Percentiles rank a stretch among this genome's conserved stretches.
Evolutionary conservation across 1,140 invertebrate genomes (phyloP).

Genomic region (Trypoxylus dichotomus): DNA sequence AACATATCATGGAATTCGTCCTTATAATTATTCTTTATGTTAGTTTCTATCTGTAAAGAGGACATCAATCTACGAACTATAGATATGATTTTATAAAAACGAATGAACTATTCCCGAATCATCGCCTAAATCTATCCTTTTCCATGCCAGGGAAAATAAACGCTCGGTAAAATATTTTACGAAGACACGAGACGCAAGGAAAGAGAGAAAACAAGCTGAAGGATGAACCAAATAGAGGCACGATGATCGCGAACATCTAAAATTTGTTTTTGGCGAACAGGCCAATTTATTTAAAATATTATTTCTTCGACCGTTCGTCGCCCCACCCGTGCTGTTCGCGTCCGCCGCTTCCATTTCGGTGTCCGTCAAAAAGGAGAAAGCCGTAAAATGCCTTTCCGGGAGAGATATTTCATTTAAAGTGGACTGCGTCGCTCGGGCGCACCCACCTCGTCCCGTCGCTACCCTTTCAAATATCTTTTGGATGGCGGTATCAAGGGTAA

Average conservation of each 20-base stretch:
- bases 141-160: too few species aligned
- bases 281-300: constrained; percentile 20
- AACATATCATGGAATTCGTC: too few species aligned
- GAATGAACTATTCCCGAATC: too few species aligned
- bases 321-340: background rate
- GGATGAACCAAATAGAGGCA: background rate
- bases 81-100: too few species aligned
- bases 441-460: background rate
- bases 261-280: constrained; percentile 5
- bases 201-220: background rate
- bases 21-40: too few species aligned
- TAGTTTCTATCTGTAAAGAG: too few species aligned
- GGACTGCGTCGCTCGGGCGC: background rate
- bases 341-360: background rate
- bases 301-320: background rate
- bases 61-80: too few species aligned
- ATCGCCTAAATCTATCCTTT: too few species aligned
- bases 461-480: background rate
- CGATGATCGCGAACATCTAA: background rate
- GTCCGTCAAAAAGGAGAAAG: background rate
- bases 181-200: background rate
- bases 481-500: constrained; percentile 1
- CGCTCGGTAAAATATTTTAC: too few species aligned
- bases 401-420: constrained; percentile 19
- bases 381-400: constrained; percentile 12